Conservation (phyloP, 1,140 invertebrate genomes). For the Hydropsyche tenuis region DNA sequence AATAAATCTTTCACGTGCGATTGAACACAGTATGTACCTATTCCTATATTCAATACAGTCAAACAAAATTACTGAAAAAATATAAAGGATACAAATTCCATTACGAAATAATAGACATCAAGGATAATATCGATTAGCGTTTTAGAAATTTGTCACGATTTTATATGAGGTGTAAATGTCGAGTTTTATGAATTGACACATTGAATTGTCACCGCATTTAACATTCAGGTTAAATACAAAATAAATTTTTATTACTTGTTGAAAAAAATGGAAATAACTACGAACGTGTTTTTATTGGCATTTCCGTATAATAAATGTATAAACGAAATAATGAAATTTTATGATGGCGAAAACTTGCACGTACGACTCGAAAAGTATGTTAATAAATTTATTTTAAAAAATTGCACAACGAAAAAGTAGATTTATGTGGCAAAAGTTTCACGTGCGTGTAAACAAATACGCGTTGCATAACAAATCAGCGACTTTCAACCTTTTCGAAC, state of each 20-base stretch:
- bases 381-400: background rate
- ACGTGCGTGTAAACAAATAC: background rate
- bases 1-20: conserved; percentile 10
- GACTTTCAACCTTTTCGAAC: no score
- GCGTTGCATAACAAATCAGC: background rate
- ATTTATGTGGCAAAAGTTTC: background rate
- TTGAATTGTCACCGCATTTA: background rate
- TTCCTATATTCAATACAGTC: background rate
- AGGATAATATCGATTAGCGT: background rate
- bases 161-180: background rate
- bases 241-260: conserved; percentile 5
- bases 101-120: no score
- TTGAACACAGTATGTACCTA: background rate
- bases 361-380: background rate
- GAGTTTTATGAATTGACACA: conserved; percentile 4
- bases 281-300: background rate
- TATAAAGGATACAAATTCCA: no score
- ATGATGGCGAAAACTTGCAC: background rate
- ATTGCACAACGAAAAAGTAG: background rate
- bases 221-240: no score
- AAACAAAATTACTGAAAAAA: no score
- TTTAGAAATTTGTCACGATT: background rate
- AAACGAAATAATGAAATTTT: background rate
- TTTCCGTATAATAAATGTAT: background rate
- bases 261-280: background rate